These are phyloP conservation scores for Spodoptera picta DNA, from an alignment of 2,888 invertebrate species.

Conservation along the genomic window DNA sequence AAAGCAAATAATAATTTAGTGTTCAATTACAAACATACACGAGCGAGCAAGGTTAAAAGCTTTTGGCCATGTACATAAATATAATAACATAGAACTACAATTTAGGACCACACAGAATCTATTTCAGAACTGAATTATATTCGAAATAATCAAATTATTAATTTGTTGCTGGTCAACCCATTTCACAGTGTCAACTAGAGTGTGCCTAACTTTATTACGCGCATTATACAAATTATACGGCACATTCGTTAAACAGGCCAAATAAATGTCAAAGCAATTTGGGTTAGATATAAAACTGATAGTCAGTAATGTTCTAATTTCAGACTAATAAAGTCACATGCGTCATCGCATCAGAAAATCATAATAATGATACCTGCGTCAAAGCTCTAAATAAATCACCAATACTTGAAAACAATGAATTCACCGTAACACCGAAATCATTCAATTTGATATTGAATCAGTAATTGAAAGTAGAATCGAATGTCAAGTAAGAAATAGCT, in stretches of 20 bases:
- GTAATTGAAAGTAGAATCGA: constrained; percentile 31
- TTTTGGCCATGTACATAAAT: neutral
- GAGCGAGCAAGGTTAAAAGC: neutral
- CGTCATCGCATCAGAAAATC: constrained; percentile 48
- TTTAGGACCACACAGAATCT: neutral
- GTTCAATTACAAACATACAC: too few relatives aligned
- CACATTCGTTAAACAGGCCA: constrained; percentile 52
- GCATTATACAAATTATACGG: constrained; percentile 40
- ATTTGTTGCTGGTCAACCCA: constrained; percentile 23
- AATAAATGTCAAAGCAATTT: constrained; percentile 59
- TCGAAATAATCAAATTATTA: constrained; percentile 24
- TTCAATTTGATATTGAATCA: constrained; percentile 4
- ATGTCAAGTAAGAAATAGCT: constrained; percentile 14
- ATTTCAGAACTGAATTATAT: constrained; percentile 13
- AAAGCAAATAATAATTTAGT: too few relatives aligned
- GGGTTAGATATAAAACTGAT: constrained; percentile 56
- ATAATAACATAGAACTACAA: neutral
- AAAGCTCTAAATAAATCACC: constrained; percentile 20
- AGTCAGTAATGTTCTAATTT: constrained; percentile 56
- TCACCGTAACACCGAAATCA: neutral
- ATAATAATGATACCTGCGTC: constrained; percentile 27
- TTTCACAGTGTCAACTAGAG: constrained; percentile 25
- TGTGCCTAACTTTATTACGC: constrained; percentile 18
- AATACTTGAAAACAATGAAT: constrained; percentile 11
- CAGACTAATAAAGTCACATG: constrained; percentile 42